Conservation (phyloP, 2,888 invertebrate species). For the Tromatobia lineatoria region DNA sequence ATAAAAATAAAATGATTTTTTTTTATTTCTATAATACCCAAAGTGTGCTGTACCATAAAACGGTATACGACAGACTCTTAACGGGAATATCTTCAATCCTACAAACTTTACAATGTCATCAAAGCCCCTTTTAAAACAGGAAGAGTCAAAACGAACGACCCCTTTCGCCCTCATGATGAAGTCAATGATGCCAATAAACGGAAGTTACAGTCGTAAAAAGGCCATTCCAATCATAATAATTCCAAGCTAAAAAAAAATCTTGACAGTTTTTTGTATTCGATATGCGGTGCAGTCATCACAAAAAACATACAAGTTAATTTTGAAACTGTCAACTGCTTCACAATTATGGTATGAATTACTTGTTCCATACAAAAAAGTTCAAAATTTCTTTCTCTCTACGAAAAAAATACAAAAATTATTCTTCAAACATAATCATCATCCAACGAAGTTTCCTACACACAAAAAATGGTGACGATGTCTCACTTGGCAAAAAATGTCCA, state of each 20-base stretch:
- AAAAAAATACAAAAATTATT: not conserved
- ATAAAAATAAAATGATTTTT: not conserved
- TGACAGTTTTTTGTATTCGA: not conserved
- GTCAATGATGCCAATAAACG: constrained; percentile 55
- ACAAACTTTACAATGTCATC: constrained; percentile 20
- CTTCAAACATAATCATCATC: not conserved
- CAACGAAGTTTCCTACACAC: not conserved
- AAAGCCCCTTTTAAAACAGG: not conserved
- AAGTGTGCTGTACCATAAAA: constrained; percentile 12
- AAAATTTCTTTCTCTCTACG: too few relatives aligned
- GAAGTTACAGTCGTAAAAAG: constrained; percentile 57
- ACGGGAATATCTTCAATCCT: constrained; percentile 28
- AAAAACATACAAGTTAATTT: not conserved
- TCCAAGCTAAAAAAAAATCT: not conserved
- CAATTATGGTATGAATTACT: too few relatives aligned
- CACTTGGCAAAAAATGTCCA: too few relatives aligned
- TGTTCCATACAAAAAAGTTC: too few relatives aligned
- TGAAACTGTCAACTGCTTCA: not conserved
- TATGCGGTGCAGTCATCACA: not conserved
- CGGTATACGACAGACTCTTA: constrained; percentile 9
- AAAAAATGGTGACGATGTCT: too few relatives aligned
- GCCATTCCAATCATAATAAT: not conserved
- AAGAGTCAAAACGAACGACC: constrained; percentile 44
- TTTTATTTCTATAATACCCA: not conserved
- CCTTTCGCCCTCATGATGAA: constrained; percentile 46